A percentile compares a stretch with the other conserved stretches of the same genome.
Evolutionary conservation across 2,888 invertebrate genomes (phyloP).

Genomic region (Oligia strigilis): DNA sequence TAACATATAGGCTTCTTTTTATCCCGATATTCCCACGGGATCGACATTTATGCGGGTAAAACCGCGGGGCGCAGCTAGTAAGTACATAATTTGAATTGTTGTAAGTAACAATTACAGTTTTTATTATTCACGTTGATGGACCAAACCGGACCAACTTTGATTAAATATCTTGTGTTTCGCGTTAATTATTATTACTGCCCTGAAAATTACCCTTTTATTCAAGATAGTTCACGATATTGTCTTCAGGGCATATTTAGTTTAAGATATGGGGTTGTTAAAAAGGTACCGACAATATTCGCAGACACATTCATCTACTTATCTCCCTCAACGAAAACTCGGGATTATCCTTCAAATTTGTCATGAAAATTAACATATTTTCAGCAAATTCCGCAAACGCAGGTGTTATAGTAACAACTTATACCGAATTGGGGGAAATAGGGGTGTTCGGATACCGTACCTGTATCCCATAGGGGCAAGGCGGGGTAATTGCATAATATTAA

Average conservation of each 20-base stretch:
- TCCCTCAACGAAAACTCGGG: slow-evolving; percentile 47
- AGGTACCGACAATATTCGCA: not conserved
- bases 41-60: too few relatives aligned
- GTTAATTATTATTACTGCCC: not conserved
- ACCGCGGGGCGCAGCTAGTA: too few relatives aligned
- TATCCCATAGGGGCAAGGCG: slow-evolving; percentile 64
- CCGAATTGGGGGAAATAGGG: slow-evolving; percentile 63
- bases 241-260: not conserved
- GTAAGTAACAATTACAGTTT: not conserved
- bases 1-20: too few relatives aligned
- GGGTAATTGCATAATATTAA: slow-evolving; percentile 74
- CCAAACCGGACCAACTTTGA: not conserved
- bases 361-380: slow-evolving; percentile 66
- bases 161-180: not conserved
- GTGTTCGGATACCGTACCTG: slow-evolving; percentile 62
- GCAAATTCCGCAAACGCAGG: slow-evolving; percentile 63
- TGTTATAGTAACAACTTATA: slow-evolving; percentile 65
- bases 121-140: not conserved
- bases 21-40: too few relatives aligned
- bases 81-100: not conserved
- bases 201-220: not conserved
- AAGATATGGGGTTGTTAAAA: not conserved
- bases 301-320: slow-evolving; percentile 36
- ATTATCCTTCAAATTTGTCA: slow-evolving; percentile 63
- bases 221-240: not conserved